Conservation (phyloP, 2,113 vertebrate genomes). For the Clarias magur region DNA sequence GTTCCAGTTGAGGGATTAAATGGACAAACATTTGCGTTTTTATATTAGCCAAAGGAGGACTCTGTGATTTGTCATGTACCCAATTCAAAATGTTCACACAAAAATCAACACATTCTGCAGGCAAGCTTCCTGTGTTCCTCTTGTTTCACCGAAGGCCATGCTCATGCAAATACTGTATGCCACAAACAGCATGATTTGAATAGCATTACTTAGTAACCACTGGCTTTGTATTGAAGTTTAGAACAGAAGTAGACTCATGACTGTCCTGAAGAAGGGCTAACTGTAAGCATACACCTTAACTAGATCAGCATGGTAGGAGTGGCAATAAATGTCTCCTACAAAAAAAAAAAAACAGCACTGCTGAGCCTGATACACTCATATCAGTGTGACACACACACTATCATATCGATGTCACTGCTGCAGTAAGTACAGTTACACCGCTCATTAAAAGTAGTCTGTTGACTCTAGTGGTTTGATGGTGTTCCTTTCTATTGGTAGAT, state of each 20-base stretch:
- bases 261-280: background rate
- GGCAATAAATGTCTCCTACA: background rate
- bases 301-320: background rate
- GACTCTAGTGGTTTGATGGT: background rate
- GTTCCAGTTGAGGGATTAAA: too few relatives aligned
- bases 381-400: background rate
- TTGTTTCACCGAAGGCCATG: background rate
- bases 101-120: background rate
- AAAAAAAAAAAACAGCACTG: background rate
- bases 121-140: background rate
- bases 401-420: background rate
- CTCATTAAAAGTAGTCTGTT: background rate
- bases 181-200: background rate
- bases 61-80: background rate
- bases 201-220: background rate
- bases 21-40: too few relatives aligned
- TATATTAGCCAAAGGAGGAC: too few relatives aligned
- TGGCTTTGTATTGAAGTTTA: background rate
- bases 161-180: background rate
- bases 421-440: background rate
- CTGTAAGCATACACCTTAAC: background rate
- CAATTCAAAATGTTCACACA: background rate
- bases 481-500: background rate
- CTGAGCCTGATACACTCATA: background rate
- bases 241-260: background rate